These are phyloP conservation scores for Drosophila repleta DNA, from an alignment of 1,140 invertebrate species.

Conservation along the genomic window DNA sequence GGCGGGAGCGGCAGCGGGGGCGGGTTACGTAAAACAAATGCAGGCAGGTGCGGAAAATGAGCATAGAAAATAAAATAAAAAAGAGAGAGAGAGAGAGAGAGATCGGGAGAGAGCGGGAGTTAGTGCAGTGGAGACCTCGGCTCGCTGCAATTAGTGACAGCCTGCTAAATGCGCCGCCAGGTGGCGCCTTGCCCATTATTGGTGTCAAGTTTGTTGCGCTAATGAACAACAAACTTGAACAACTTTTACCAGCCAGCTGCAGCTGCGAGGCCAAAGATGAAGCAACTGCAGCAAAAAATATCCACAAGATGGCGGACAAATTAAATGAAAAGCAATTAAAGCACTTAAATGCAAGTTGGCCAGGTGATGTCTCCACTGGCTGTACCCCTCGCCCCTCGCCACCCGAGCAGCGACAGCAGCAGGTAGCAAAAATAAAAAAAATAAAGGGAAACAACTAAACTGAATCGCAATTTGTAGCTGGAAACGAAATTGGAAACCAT, in stretches of 20 bases:
- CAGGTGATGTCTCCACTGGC: background rate
- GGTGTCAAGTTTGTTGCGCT: constrained; percentile 60
- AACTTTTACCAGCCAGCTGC: constrained; percentile 22
- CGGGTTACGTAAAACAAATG: background rate
- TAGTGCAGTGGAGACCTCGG: constrained; percentile 12
- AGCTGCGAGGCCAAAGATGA: background rate
- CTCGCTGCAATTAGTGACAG: constrained; percentile 45
- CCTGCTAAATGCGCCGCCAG: constrained; percentile 38
- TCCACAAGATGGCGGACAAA: constrained; percentile 50
- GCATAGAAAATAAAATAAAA: background rate
- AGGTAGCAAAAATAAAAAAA: background rate
- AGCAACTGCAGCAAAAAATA: constrained; percentile 43
- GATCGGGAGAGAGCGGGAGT: background rate
- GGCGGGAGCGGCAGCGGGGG: background rate
- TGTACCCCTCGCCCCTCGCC: background rate
- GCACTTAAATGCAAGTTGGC: constrained; percentile 50
- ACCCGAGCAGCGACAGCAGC: constrained; percentile 10
- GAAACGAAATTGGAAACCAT: constrained; percentile 5
- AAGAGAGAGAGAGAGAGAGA: constrained; percentile 12
- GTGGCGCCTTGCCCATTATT: constrained; percentile 34
- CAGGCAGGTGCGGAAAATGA: constrained; percentile 14
- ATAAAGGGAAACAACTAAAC: constrained; percentile 18
- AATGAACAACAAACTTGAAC: constrained; percentile 76
- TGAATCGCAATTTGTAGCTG: constrained; percentile 23
- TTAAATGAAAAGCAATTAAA: constrained; percentile 77